A percentile compares a stretch with the other conserved stretches of the same genome.
These are phyloP conservation scores for Molanna angustata DNA, from an alignment of 2,888 invertebrate species.

Conservation along the genomic window DNA sequence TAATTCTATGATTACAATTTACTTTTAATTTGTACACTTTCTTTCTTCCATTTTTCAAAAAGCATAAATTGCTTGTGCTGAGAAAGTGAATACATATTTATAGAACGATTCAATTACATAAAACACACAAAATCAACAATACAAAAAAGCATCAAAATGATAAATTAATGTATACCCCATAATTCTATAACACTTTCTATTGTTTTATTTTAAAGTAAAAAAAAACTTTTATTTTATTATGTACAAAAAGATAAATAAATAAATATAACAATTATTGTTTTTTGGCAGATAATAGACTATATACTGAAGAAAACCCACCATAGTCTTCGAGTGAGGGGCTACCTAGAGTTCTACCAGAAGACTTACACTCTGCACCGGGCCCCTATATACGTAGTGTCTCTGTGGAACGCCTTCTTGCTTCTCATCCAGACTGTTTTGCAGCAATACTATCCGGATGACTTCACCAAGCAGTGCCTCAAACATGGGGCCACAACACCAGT, in stretches of 20 bases:
- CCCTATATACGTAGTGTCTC: conserved; percentile 61
- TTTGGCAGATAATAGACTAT: conserved; percentile 56
- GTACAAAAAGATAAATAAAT: too few relatives aligned
- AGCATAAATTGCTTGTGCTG: too few relatives aligned
- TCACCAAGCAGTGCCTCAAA: conserved; percentile 51
- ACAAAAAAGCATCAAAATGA: too few relatives aligned
- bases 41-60: too few relatives aligned
- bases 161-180: too few relatives aligned
- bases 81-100: too few relatives aligned
- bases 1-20: too few relatives aligned
- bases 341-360: conserved; percentile 65
- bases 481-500: conserved; percentile 52
- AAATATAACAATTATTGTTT: too few relatives aligned
- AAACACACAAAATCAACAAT: too few relatives aligned
- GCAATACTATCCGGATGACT: conserved; percentile 54
- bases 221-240: not conserved
- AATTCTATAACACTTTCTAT: too few relatives aligned
- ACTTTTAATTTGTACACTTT: too few relatives aligned
- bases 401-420: conserved; percentile 59
- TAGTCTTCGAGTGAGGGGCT: conserved; percentile 60
- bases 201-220: not conserved
- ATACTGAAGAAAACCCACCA: conserved; percentile 59
- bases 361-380: conserved; percentile 58
- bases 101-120: too few relatives aligned
- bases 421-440: conserved; percentile 56